Conservation (phyloP, 2,113 vertebrate genomes). For the Hydrochoerus hydrochaeris region DNA sequence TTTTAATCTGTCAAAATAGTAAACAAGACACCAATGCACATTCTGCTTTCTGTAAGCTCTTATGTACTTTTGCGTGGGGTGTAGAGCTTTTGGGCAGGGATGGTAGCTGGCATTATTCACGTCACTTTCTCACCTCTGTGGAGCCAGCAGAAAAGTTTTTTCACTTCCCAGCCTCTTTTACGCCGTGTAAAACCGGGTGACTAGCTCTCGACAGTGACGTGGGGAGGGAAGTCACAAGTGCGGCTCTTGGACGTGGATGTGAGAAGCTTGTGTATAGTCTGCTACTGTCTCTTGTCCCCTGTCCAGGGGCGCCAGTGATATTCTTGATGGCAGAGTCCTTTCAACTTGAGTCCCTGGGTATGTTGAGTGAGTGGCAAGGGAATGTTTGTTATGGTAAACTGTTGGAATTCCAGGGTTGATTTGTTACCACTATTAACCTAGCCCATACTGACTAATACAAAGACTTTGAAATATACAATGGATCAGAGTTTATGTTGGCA, state of each 20-base stretch:
- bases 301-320: background rate
- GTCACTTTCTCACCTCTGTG: background rate
- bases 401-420: background rate
- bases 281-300: background rate
- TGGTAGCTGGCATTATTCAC: background rate
- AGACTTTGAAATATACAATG: background rate
- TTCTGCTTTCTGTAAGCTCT: slow-evolving; percentile 7
- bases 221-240: background rate
- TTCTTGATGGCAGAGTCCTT: background rate
- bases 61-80: background rate
- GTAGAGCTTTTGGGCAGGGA: background rate
- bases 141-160: background rate
- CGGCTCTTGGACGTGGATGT: background rate
- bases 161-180: background rate
- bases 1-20: slow-evolving; percentile 8
- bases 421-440: background rate
- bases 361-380: background rate
- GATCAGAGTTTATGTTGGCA: background rate
- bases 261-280: background rate
- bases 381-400: background rate
- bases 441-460: background rate
- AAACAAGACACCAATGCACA: background rate
- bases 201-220: background rate
- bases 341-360: background rate
- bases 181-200: background rate